A percentile compares a stretch with the other conserved stretches of the same genome.
These are phyloP conservation scores for Ctenosaura bakeri DNA, from an alignment of 2,797 vertebrate genomes.

Conservation along the genomic window DNA sequence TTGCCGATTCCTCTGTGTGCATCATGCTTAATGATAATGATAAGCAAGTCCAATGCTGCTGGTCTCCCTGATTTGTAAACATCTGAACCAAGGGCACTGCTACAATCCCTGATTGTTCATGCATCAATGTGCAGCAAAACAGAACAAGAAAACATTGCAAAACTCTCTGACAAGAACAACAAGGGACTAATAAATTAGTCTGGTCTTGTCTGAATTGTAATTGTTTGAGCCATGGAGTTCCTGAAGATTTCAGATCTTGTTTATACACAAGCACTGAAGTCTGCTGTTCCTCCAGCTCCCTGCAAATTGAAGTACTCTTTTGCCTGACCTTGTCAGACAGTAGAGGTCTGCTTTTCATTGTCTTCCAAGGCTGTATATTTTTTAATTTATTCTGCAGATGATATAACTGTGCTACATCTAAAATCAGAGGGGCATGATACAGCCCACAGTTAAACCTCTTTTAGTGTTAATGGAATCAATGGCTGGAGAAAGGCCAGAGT, in stretches of 20 bases:
- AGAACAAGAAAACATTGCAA: slow-evolving; percentile 49
- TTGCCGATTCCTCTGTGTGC: background rate
- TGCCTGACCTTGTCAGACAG: slow-evolving; percentile 63
- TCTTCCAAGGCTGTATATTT: slow-evolving; percentile 33
- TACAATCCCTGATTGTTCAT: slow-evolving; percentile 35
- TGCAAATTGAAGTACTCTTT: slow-evolving; percentile 47
- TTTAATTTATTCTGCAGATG: slow-evolving; percentile 47
- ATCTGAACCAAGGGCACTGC: slow-evolving; percentile 59
- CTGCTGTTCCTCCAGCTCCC: slow-evolving; percentile 42
- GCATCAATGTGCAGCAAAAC: slow-evolving; percentile 55
- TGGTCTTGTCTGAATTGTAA: slow-evolving; percentile 49
- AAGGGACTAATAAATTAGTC: slow-evolving; percentile 33
- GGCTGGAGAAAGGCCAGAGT: background rate
- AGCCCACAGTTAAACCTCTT: background rate
- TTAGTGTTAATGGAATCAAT: background rate
- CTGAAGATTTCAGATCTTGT: slow-evolving; percentile 53
- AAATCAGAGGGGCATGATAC: background rate
- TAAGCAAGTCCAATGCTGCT: slow-evolving; percentile 58
- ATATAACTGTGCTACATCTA: background rate
- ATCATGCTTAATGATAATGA: slow-evolving; percentile 34
- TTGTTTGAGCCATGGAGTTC: slow-evolving; percentile 62
- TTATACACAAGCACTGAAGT: slow-evolving; percentile 45
- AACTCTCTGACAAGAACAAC: slow-evolving; percentile 28
- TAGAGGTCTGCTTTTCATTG: slow-evolving; percentile 24
- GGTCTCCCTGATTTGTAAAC: slow-evolving; percentile 63